These are phyloP conservation scores for Riparia riparia DNA, from an alignment of 2,113 vertebrate genomes.

Conservation along the genomic window DNA sequence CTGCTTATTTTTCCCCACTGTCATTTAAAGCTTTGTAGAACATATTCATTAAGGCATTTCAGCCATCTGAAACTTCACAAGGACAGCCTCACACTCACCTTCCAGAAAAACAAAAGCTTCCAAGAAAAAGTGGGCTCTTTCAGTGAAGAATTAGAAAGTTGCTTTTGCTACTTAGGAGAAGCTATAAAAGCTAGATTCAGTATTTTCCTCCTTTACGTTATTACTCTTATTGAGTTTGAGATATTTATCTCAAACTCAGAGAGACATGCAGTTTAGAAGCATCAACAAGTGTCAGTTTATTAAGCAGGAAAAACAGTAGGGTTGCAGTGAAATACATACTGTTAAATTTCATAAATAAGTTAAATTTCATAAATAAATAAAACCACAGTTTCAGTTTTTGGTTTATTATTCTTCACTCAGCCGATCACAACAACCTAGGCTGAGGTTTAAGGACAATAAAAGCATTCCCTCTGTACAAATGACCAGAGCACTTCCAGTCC, in stretches of 20 bases:
- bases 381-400: too few species aligned
- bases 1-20: not conserved
- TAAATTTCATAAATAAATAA: not conserved
- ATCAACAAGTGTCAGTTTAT: not conserved
- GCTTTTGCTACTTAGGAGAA: not conserved
- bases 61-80: not conserved
- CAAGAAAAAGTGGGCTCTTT: not conserved
- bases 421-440: not conserved
- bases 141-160: not conserved
- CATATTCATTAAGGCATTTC: not conserved
- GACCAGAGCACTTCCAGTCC: not conserved
- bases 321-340: not conserved
- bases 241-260: not conserved
- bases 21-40: not conserved
- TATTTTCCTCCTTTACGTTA: not conserved
- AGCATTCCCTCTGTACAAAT: not conserved
- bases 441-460: not conserved
- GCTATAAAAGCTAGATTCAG: not conserved
- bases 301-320: not conserved
- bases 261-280: not conserved
- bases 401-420: not conserved
- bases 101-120: not conserved
- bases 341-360: not conserved
- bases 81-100: not conserved
- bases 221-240: not conserved